Evolutionary conservation across 2,888 invertebrate genomes (phyloP).

Genomic region (Eupsilia transversa): DNA sequence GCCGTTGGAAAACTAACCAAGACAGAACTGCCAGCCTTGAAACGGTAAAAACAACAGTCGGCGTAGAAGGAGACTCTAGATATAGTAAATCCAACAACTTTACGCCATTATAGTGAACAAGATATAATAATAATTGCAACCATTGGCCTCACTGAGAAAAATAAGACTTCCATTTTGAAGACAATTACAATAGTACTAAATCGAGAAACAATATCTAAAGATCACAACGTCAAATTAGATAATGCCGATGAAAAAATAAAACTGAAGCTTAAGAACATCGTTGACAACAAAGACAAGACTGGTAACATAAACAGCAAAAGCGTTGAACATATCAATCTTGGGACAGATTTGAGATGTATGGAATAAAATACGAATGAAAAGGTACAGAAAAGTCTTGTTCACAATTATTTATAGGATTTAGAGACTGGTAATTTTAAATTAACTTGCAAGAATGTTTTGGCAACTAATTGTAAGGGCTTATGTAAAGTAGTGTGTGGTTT

Average conservation of each 20-base stretch:
- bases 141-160: not conserved
- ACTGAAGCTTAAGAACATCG: not conserved
- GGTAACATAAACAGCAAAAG: not conserved
- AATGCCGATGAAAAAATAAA: not conserved
- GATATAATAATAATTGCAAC: not conserved
- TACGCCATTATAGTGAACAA: slow-evolving; percentile 1
- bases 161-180: slow-evolving; percentile 11
- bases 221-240: not conserved
- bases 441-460: slow-evolving; percentile 46
- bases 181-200: not conserved
- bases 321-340: slow-evolving; percentile 14
- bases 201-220: not conserved
- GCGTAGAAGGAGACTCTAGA: slow-evolving; percentile 66
- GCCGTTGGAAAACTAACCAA: slow-evolving; percentile 63
- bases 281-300: slow-evolving; percentile 1
- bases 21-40: slow-evolving; percentile 74
- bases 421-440: slow-evolving; percentile 45
- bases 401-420: slow-evolving; percentile 14
- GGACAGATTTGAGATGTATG: not conserved
- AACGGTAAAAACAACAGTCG: slow-evolving; percentile 74
- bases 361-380: slow-evolving; percentile 29
- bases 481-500: slow-evolving; percentile 22
- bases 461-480: slow-evolving; percentile 59
- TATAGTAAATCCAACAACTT: slow-evolving; percentile 18
- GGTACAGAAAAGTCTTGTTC: slow-evolving; percentile 37